Base-by-base conservation (phyloP, 2,888 invertebrate genomes). In the Monoplex corrugatus region DNA sequence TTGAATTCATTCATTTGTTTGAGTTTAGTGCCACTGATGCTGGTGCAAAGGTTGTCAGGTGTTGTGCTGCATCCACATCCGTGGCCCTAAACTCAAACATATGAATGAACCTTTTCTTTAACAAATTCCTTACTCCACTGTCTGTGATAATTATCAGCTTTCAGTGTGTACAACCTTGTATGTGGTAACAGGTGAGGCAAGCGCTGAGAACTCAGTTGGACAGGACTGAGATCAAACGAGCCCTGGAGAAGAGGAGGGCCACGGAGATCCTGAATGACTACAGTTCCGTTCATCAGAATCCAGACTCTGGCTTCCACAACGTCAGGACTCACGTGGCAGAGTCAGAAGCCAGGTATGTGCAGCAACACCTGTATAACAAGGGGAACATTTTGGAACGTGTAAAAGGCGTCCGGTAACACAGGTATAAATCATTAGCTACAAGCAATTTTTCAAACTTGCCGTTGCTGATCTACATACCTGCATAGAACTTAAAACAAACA, bases 311-410 rank as follows among this genome's bases (percentile, higher is more conserved):
- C 32, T 88, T 88, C 44, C 6, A n/a, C 32, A 19, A 13, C 40
- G 68, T 88, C 43, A 57, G 44, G 32, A 35, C 32, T 6, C 83
- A 83, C 23, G 19, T 88, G 44, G 40, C 35, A 8, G 88, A 88
- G 45, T 63, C 88, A 43, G 88, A 88, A 50, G 23, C 63, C 82
- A 88, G 88, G 88, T 88, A 35, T n/a, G n/a, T n/a, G n/a, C n/a
- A n/a, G n/a, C n/a, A n/a, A n/a, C n/a, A n/a, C n/a, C n/a, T n/a
- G n/a, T n/a, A n/a, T n/a, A n/a, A n/a, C n/a, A n/a, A n/a, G n/a
- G n/a, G n/a, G n/a, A n/a, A n/a, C n/a, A n/a, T n/a, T n/a, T n/a
- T n/a, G n/a, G n/a, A n/a, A n/a, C n/a, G n/a, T n/a, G n/a, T n/a
- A n/a, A n/a, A n/a, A n/a, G n/a, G n/a, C n/a, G n/a, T n/a, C n/a